Evolutionary conservation across 2,888 invertebrate species (phyloP), one percentile per base, ranked within the genome.

Genomic region (Drosophila austrosaltans): DNA sequence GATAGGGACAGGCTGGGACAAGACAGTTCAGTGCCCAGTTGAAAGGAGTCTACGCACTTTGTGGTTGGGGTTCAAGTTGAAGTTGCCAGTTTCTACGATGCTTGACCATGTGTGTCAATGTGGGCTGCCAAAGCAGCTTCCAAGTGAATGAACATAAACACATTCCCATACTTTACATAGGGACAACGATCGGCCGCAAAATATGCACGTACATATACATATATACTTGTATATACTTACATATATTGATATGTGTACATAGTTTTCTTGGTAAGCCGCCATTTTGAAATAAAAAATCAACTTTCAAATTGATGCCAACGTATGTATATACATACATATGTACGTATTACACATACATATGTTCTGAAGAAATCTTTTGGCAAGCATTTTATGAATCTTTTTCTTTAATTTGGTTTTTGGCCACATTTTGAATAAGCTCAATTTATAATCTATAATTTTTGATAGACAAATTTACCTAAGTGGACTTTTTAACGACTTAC

Each of bases 71-170:
- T 36, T 36, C 16, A 32, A 56, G 56, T 36, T 56, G 57, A 57
- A 57, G 56, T 57, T 56, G 10, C 57, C 22, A 61, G 73, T 69
- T 25, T 64, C 58, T 28, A 48, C 53, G 62, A 28, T 20, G 63
- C 69, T 58, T 61, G 76, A 53, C 30, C 32, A 16, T 44, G 53
- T 30, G 44, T 53, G 12, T 60, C 54, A 6, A 63, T 68, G 66
- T 63, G 66, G 78, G 42, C 60, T 73, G 81, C 78, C 83, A 78
- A 78, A 81, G 83, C 81, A 81, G 74, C 71, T 78, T 83, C 63
- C 77, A 72, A 81, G 30, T 76, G 84, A 79, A 62, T 81, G 82
- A 63, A 68, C 80, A 73, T 56, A 28, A 12, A 57, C 28, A 25
- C 16, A 44, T 58, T 28, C 59, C 5, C 12, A 36, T 12, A 62